phyloP scores from a whole-genome alignment of 1,140 invertebrate genomes.

The Gryllus bimaculatus region DNA sequence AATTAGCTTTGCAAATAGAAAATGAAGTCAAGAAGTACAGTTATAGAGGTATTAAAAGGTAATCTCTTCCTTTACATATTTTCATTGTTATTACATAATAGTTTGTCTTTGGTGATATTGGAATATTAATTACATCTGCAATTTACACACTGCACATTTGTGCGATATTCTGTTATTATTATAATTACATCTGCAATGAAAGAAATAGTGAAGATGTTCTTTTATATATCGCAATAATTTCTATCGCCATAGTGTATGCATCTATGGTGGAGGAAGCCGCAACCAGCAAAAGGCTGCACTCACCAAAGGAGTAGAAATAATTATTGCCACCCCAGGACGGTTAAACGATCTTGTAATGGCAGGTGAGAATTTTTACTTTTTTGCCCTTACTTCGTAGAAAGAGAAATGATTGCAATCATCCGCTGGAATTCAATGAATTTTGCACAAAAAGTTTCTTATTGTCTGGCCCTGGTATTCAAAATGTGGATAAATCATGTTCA shows the following conservation, averaged over 20 bases:
- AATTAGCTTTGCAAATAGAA: conserved; percentile 85
- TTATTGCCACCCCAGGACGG: conserved; percentile 83
- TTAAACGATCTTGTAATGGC: conserved; percentile 66
- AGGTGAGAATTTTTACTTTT: conserved; percentile 24
- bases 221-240: neutral
- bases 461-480: too few species aligned
- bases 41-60: conserved; percentile 74
- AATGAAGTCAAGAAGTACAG: conserved; percentile 78
- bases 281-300: conserved; percentile 62
- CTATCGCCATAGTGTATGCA: conserved; percentile 49
- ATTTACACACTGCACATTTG: too few species aligned
- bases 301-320: conserved; percentile 68
- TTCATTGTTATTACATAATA: neutral
- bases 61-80: conserved; percentile 24
- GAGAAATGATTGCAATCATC: too few species aligned
- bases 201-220: too few species aligned
- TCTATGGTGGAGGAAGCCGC: conserved; percentile 77
- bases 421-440: too few species aligned
- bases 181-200: neutral
- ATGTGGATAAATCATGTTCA: too few species aligned
- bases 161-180: neutral
- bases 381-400: conserved; percentile 32
- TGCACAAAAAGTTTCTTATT: too few species aligned
- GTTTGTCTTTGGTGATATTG: neutral
- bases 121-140: neutral